Conservation (phyloP, 2,113 vertebrate species). For the Meles meles region DNA sequence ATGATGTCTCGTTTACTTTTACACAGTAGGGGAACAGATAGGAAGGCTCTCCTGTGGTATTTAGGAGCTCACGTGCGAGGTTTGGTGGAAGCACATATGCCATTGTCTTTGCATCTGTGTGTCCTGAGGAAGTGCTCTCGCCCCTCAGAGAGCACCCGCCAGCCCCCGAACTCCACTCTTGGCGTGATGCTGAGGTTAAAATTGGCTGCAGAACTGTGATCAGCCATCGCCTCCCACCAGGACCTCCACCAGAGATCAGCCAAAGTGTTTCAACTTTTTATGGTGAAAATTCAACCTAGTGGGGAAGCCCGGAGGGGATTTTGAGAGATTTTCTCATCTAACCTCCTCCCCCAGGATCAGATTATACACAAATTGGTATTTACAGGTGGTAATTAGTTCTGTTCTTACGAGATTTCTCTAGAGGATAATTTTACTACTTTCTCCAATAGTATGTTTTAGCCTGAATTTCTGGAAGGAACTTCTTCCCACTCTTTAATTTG, state of each 20-base stretch:
- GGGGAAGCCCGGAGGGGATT: not conserved
- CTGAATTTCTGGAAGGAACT: slow-evolving; percentile 39
- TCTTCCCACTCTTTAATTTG: slow-evolving; percentile 31
- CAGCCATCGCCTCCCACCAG: not conserved
- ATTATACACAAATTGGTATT: slow-evolving; percentile 41
- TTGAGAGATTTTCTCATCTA: not conserved
- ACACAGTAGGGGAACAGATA: not conserved
- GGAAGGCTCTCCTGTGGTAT: not conserved
- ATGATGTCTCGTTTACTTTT: not conserved
- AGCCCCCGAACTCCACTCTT: accelerated
- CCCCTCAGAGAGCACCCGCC: accelerated
- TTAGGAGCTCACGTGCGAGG: not conserved
- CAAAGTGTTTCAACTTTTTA: not conserved
- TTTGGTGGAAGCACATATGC: not conserved
- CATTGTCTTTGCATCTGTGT: not conserved
- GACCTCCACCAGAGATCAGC: not conserved
- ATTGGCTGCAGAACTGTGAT: no score
- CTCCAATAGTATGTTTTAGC: slow-evolving; percentile 13
- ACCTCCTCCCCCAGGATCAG: not conserved
- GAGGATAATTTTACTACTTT: slow-evolving; percentile 33
- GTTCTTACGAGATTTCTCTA: slow-evolving; percentile 50
- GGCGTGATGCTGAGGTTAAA: not conserved
- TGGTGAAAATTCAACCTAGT: not conserved
- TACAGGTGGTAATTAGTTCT: slow-evolving; percentile 49
- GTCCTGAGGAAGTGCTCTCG: not conserved